phyloP scores from a whole-genome alignment of 2,888 invertebrate genomes.

The Microctonus aethiopoides region DNA sequence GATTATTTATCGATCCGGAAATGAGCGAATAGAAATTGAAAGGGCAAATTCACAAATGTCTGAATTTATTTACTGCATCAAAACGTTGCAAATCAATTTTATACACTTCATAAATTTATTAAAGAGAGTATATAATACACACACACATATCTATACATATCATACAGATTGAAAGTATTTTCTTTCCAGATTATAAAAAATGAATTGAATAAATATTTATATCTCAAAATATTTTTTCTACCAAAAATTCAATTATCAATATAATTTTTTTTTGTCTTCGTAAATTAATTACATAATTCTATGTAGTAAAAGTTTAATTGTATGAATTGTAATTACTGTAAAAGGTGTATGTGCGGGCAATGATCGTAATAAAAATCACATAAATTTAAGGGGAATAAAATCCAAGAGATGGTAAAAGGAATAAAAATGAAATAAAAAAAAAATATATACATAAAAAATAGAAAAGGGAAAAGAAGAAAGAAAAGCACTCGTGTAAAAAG shows the following conservation, averaged over 20 bases:
- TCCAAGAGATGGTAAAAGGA: background rate
- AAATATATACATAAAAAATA: background rate
- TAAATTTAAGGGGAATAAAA: background rate
- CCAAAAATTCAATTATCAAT: too few species aligned
- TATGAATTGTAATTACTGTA: background rate
- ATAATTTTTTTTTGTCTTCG: too few species aligned
- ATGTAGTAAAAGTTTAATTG: background rate
- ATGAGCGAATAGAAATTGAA: conserved; percentile 21
- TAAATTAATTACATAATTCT: background rate
- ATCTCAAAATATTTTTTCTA: too few species aligned
- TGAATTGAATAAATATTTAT: too few species aligned
- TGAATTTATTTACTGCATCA: conserved; percentile 13
- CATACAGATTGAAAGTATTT: too few species aligned
- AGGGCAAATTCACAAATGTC: conserved; percentile 20
- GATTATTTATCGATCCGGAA: conserved; percentile 35
- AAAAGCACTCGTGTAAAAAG: conserved; percentile 28
- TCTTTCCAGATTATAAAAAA: too few species aligned
- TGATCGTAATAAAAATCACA: conserved; percentile 8
- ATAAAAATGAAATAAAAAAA: background rate
- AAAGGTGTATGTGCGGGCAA: background rate
- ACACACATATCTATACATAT: background rate
- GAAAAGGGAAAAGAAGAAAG: background rate
- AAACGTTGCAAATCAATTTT: conserved; percentile 21
- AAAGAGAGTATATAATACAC: background rate
- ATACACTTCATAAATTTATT: background rate